phyloP scores from a whole-genome alignment of 2,797 vertebrate genomes.

The Melanotaenia nigrans region DNA sequence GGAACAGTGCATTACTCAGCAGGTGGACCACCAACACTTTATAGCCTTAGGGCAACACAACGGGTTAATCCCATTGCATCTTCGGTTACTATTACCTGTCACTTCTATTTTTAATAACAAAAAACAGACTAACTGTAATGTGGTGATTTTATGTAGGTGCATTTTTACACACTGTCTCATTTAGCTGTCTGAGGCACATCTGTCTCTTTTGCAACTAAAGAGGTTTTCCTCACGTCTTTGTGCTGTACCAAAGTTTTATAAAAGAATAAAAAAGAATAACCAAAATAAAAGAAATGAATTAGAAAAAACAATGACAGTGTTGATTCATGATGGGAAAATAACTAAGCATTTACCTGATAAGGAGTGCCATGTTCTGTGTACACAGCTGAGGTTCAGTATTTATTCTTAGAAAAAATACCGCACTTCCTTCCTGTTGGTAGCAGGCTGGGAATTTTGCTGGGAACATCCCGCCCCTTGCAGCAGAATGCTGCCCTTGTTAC shows the following conservation, averaged over 20 bases:
- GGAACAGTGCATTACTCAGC: not conserved
- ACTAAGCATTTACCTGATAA: not conserved
- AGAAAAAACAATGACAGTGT: not conserved
- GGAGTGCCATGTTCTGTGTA: slow-evolving; percentile 2
- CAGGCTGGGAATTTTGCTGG: slow-evolving; percentile 35
- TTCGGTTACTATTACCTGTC: too few relatives aligned
- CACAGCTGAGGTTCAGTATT: slow-evolving; percentile 2
- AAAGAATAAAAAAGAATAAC: not conserved
- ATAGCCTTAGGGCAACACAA: not conserved
- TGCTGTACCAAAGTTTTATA: not conserved
- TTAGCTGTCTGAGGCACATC: not conserved
- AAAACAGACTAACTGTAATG: not conserved
- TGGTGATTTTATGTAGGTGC: not conserved
- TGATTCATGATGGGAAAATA: slow-evolving; percentile 3
- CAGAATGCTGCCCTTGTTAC: slow-evolving; percentile 37
- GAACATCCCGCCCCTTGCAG: slow-evolving; percentile 41
- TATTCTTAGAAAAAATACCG: slow-evolving; percentile 54
- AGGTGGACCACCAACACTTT: not conserved
- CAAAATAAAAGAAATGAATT: not conserved
- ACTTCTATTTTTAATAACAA: not conserved
- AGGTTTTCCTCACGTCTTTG: not conserved
- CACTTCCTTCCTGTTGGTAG: slow-evolving; percentile 61
- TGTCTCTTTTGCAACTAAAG: not conserved
- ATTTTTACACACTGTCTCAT: not conserved
- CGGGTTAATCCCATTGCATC: not conserved